A percentile compares a stretch with the other conserved stretches of the same genome.
These are phyloP conservation scores for Epirrita christyi DNA, from an alignment of 2,888 invertebrate genomes.

Conservation along the genomic window DNA sequence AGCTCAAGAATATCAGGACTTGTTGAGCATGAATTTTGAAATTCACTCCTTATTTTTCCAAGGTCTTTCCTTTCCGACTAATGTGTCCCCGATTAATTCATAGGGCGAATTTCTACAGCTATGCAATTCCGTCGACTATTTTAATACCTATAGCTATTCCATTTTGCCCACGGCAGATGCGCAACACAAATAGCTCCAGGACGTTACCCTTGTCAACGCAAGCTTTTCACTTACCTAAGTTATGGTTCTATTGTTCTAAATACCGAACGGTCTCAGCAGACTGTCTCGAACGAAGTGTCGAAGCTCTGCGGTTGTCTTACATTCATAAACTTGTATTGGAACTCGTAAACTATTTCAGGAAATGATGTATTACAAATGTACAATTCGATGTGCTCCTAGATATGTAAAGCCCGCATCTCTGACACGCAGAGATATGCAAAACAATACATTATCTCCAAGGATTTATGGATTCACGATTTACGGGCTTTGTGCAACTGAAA, in stretches of 20 bases:
- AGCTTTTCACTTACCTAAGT: slow-evolving; percentile 70
- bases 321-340: slow-evolving; percentile 7
- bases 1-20: too few relatives aligned
- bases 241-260: slow-evolving; percentile 67
- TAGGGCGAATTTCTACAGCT: slow-evolving; percentile 2
- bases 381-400: slow-evolving; percentile 10
- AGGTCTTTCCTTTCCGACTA: background rate
- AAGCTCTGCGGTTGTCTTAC: slow-evolving; percentile 9
- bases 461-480: slow-evolving; percentile 61
- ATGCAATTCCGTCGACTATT: slow-evolving; percentile 31
- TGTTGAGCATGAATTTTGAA: too few relatives aligned
- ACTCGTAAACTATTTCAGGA: slow-evolving; percentile 20
- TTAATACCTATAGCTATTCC: slow-evolving; percentile 40
- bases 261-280: slow-evolving; percentile 48
- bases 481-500: slow-evolving; percentile 42
- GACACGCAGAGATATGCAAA: slow-evolving; percentile 59
- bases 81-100: background rate
- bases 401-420: slow-evolving; percentile 49
- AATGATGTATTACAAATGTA: slow-evolving; percentile 40
- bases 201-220: slow-evolving; percentile 71
- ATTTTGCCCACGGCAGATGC: slow-evolving; percentile 46
- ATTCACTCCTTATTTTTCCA: background rate
- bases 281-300: slow-evolving; percentile 34
- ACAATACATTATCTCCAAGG: slow-evolving; percentile 63
- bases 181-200: slow-evolving; percentile 64